Evolutionary conservation across 30 jellyfish, hydroid and myxozoan species (phyloP), one percentile per base, ranked within the genome.

Genomic region (Chrysaora quinquecirrha): DNA sequence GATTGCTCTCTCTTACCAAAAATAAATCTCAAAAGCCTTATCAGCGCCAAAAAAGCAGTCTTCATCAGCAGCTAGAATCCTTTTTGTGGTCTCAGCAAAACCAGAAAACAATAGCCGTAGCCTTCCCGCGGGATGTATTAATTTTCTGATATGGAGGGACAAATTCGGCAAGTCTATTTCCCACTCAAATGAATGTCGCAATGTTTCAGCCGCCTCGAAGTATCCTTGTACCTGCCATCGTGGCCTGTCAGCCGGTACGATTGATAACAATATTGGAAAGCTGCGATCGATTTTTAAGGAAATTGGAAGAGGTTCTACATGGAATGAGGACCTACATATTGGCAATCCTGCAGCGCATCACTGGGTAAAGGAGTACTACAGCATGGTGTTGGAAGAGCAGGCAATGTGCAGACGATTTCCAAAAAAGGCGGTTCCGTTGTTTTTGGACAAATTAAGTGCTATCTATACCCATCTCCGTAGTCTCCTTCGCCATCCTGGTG

Each of bases 11-110:
- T 16, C 16, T 43, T 9, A 6, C 58, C 58, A 9, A 43, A 16
- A 43, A 43, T 43, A 43, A 43, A 43, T n/a, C n/a, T n/a, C n/a
- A n/a, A n/a, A n/a, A n/a, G n/a, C n/a, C n/a, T n/a, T n/a, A n/a
- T n/a, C n/a, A 43, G 58, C 58, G 58, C 58, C 58, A 43, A 43
- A 43, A 43, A 43, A 43, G 58, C 58, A 43, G 58, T 43, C 58
- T 43, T 16, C 58, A 43, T 16, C 16, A 16, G 58, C 58, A 43
- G 58, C 58, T 43, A 43, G 58, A 43, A 43, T 43, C 58, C 16
- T 43, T 43, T 16, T 43, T 43, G 16, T 43, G 58, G 58, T 43
- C n/a, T n/a, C n/a, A n/a, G n/a, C n/a, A n/a, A n/a, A n/a, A n/a
- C n/a, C n/a, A n/a, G n/a, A n/a, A n/a, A 9, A 43, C 58, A 43